Conservation (phyloP, 2,888 invertebrate genomes). For the Carpatolechia fugitivella region DNA sequence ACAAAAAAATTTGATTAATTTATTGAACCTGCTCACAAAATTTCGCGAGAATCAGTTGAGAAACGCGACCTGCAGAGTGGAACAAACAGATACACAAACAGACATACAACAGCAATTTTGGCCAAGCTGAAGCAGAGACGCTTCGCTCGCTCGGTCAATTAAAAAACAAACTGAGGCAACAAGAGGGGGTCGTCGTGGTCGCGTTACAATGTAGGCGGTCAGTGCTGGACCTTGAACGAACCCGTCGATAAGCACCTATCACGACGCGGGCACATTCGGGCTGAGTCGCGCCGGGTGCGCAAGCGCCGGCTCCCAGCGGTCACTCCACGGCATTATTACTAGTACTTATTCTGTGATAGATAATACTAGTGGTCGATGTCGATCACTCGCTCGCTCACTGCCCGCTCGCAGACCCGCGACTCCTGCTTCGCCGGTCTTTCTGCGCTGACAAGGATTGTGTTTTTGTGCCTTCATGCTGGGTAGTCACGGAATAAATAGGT, state of each 20-base stretch:
- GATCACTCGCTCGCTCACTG: too few species aligned
- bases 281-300: not conserved
- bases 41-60: too few species aligned
- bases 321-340: constrained; percentile 15
- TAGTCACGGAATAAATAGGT: not conserved
- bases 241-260: constrained; percentile 47
- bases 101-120: too few species aligned
- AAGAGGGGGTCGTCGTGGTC: not conserved
- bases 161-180: not conserved
- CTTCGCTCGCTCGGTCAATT: too few species aligned
- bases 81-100: too few species aligned
- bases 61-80: too few species aligned
- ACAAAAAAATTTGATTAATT: too few species aligned
- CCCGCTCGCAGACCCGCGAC: too few species aligned
- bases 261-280: constrained; percentile 14
- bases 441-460: too few species aligned
- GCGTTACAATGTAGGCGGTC: not conserved
- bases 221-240: constrained; percentile 55
- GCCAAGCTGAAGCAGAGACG: too few species aligned
- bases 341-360: not conserved
- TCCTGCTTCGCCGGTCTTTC: too few species aligned
- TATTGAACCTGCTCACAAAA: too few species aligned
- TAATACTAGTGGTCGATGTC: not conserved
- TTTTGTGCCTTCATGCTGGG: not conserved
- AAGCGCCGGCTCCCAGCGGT: constrained; percentile 15